These are phyloP conservation scores for Ophioninae sp. DNA, from an alignment of 2,888 invertebrate genomes.

Conservation along the genomic window DNA sequence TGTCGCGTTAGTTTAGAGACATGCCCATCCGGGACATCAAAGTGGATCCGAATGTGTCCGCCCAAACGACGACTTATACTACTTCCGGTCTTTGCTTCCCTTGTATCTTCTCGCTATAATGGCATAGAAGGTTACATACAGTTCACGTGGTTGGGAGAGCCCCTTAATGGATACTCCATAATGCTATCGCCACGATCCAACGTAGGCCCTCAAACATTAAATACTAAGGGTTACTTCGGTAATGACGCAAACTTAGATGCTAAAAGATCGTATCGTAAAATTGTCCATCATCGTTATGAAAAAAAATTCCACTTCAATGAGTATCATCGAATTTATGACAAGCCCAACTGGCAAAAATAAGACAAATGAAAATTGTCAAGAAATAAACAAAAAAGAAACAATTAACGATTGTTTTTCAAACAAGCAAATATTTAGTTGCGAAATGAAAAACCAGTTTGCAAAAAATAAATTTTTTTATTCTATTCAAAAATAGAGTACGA, in stretches of 20 bases:
- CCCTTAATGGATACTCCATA: slow-evolving; percentile 10
- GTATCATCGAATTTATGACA: neutral
- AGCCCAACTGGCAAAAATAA: too few relatives aligned
- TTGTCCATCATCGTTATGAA: neutral
- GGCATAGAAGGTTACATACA: slow-evolving; percentile 30
- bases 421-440: neutral
- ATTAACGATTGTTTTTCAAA: neutral
- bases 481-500: neutral
- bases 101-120: slow-evolving; percentile 11
- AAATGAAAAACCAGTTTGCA: neutral
- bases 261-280: slow-evolving; percentile 4
- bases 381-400: neutral
- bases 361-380: neutral
- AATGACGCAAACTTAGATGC: slow-evolving; percentile 1
- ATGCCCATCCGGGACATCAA: neutral
- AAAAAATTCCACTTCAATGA: neutral
- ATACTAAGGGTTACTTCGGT: slow-evolving; percentile 3
- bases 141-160: slow-evolving; percentile 1
- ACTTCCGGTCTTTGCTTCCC: slow-evolving; percentile 16
- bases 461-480: neutral
- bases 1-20: slow-evolving; percentile 10
- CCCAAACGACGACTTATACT: slow-evolving; percentile 45
- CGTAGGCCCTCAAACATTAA: slow-evolving; percentile 3
- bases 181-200: neutral
- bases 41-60: slow-evolving; percentile 2